These are phyloP conservation scores for Aphaenogaster floridana DNA, from an alignment of 1,140 invertebrate species.

Conservation along the genomic window DNA sequence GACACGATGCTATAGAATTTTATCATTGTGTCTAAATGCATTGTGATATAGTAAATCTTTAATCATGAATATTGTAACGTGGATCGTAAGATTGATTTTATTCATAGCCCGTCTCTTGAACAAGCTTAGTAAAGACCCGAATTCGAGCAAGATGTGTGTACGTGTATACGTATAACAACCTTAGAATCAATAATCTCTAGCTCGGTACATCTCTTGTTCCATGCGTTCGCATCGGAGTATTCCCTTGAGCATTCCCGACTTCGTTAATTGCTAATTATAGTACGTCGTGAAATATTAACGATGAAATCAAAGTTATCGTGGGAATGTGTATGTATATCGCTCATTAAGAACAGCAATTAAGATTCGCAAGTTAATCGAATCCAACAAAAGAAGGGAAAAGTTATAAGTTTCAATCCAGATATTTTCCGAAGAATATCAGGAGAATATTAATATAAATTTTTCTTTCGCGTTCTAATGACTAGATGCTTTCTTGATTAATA, in stretches of 20 bases:
- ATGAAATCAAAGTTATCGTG: constrained; percentile 25
- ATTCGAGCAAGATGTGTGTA: neutral
- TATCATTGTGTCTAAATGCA: neutral
- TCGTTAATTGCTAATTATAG: constrained; percentile 72
- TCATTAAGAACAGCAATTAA: constrained; percentile 15
- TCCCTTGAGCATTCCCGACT: constrained; percentile 36
- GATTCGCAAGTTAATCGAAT: constrained; percentile 15
- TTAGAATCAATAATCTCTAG: constrained; percentile 33
- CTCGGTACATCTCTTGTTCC: constrained; percentile 46
- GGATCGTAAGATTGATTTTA: neutral
- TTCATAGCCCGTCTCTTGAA: constrained; percentile 10
- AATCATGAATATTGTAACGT: neutral
- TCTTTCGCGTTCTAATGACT: neutral
- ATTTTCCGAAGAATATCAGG: neutral
- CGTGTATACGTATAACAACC: constrained; percentile 10
- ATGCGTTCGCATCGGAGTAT: constrained; percentile 32
- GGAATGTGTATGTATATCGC: neutral
- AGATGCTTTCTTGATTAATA: constrained; percentile 19
- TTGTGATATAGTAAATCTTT: neutral
- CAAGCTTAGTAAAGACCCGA: neutral
- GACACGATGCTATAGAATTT: neutral
- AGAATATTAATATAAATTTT: neutral
- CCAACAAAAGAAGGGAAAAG: neutral
- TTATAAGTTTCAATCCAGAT: neutral
- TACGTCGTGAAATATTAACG: constrained; percentile 55